Evolutionary conservation across 2,888 invertebrate species (phyloP), one percentile per base, ranked within the genome.

Genomic region (Aspidapion aeneum): DNA sequence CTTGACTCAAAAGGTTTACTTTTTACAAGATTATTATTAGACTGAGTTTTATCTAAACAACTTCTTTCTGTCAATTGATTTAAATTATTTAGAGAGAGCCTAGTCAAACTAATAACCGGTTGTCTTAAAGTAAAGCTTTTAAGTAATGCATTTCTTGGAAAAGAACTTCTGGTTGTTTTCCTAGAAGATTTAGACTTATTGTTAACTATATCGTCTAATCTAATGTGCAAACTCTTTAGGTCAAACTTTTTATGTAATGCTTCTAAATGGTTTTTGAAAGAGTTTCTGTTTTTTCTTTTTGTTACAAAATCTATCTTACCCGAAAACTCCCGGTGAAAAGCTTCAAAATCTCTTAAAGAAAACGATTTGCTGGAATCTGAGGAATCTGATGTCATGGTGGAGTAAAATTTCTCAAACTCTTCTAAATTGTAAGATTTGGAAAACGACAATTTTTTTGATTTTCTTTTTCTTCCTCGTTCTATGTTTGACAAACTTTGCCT

Each of bases 171-270:
- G 18, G 49, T 21, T 9, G 50, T 52, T n/a, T 58, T 18, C 49
- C 1, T 55, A 21, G 55, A 7, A 9, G n/a, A 3, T 22, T 49
- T 49, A 35, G 16, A 59, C 49, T 50, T 12, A 22, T 62, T 3
- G 55, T 35, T 18, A 55, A 49, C 5, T 20, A 58, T 50, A 5
- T 62, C 55, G 18, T 62, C 62, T 17, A 62, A 49, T 1, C 55
- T 49, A 7, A 62, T 58, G 7, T 58, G 50, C 20, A 62, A 52
- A 21, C 55, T 54, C 49, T 62, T 62, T 48, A 62, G 18, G 50
- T 62, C 54, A 52, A 62, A 62, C 21, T 62, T 48, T 18, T 58
- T 35, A 56, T 18, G 55, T 16, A 56, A 48, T 19, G 57, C 17
- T 12, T 21, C 20, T 52, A 54, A 54, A 20, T 50, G 49, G 21